Conservation (phyloP, 92 coral and sea anemone genomes). For the Isaurus tuberculatus region DNA sequence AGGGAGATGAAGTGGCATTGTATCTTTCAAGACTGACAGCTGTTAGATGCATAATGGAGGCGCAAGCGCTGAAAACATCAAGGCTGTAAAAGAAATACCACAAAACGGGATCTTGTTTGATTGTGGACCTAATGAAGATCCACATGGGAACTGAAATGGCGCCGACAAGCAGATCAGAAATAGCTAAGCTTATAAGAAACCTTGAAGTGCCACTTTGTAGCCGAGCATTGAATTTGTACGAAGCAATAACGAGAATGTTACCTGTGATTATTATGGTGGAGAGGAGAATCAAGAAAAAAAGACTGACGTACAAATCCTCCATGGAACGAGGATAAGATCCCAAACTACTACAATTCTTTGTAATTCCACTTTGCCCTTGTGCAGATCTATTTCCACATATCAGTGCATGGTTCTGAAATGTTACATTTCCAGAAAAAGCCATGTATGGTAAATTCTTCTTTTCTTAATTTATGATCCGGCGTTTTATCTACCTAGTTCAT, state of each 20-base stretch:
- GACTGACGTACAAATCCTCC: slow-evolving; percentile 14
- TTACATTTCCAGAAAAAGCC: background rate
- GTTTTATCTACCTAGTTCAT: too few relatives aligned
- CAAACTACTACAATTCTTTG: background rate
- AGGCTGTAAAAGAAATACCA: slow-evolving; percentile 50
- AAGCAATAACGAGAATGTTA: slow-evolving; percentile 63
- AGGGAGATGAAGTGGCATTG: slow-evolving; percentile 69
- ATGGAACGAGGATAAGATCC: slow-evolving; percentile 1
- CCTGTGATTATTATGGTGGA: slow-evolving; percentile 49
- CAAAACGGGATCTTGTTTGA: slow-evolving; percentile 29
- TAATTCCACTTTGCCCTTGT: background rate
- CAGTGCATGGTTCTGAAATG: background rate
- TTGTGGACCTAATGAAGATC: slow-evolving; percentile 55
- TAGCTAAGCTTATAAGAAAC: slow-evolving; percentile 72
- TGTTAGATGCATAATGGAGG: slow-evolving; percentile 77
- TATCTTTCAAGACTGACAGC: slow-evolving; percentile 73
- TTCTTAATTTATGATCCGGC: background rate
- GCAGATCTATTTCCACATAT: background rate
- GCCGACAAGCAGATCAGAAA: slow-evolving; percentile 76
- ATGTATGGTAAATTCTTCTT: background rate
- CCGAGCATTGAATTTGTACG: slow-evolving; percentile 62
- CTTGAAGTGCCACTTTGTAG: slow-evolving; percentile 69
- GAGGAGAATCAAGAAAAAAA: slow-evolving; percentile 26
- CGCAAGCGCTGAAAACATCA: slow-evolving; percentile 77
- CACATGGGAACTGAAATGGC: slow-evolving; percentile 73